phyloP scores from a whole-genome alignment of 2,797 vertebrate species.

The Coregonus sp. region DNA sequence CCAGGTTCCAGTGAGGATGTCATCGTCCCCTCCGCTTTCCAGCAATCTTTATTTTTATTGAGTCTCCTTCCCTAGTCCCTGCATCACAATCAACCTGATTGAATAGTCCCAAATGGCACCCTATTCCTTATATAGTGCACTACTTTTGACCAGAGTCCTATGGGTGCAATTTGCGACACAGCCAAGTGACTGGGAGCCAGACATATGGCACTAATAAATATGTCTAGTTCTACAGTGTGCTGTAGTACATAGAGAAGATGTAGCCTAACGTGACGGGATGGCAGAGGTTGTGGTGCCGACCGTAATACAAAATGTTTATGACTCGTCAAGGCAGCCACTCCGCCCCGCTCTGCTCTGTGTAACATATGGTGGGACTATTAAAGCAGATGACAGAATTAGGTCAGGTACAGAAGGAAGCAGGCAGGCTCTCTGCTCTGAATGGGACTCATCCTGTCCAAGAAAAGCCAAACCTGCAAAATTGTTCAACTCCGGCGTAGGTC shows the following conservation, averaged over 20 bases:
- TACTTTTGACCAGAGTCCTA: background rate
- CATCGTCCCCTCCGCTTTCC: background rate
- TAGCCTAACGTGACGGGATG: slow-evolving; percentile 13
- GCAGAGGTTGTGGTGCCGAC: slow-evolving; percentile 25
- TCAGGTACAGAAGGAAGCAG: slow-evolving; percentile 20
- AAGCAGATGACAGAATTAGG: slow-evolving; percentile 40
- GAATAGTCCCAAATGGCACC: background rate
- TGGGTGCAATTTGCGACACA: background rate
- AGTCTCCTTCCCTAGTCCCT: slow-evolving; percentile 12
- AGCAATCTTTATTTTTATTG: slow-evolving; percentile 18
- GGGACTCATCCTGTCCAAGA: slow-evolving; percentile 1
- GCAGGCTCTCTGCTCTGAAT: slow-evolving; percentile 4
- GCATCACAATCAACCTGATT: background rate
- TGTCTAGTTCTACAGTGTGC: slow-evolving; percentile 17
- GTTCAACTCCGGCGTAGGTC: background rate
- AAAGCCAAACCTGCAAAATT: background rate
- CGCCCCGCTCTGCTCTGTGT: slow-evolving; percentile 11
- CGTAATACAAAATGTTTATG: slow-evolving; percentile 20
- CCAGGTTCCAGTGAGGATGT: background rate
- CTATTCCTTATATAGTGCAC: background rate
- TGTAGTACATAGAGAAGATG: slow-evolving; percentile 18
- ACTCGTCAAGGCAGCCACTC: slow-evolving; percentile 13
- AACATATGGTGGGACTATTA: slow-evolving; percentile 32
- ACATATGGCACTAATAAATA: slow-evolving; percentile 52
- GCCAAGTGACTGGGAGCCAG: slow-evolving; percentile 22